A percentile compares a stretch with the other conserved stretches of the same genome.
Evolutionary conservation across 2,113 vertebrate species (phyloP).

Genomic region (Chaenocephalus aceratus): DNA sequence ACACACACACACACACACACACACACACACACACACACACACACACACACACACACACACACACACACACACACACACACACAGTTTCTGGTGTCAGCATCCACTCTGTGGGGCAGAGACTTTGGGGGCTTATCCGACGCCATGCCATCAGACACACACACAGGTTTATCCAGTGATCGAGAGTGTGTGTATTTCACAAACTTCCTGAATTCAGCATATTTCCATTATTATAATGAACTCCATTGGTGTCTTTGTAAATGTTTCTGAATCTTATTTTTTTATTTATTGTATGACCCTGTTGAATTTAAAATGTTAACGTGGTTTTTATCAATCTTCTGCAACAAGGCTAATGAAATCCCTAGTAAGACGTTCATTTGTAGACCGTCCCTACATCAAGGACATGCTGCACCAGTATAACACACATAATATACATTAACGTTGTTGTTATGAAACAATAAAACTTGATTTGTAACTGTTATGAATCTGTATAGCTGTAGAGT

Average conservation of each 20-base stretch:
- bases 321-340: not conserved
- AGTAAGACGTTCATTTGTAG: not conserved
- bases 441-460: no score
- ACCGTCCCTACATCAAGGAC: not conserved
- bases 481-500: no score
- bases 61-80: constrained; percentile 30
- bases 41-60: constrained; percentile 25
- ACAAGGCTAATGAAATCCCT: not conserved
- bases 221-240: not conserved
- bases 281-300: not conserved
- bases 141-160: constrained; percentile 6
- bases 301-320: not conserved
- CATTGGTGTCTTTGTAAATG: not conserved
- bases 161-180: not conserved
- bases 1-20: constrained; percentile 17
- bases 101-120: not conserved
- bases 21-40: constrained; percentile 19
- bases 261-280: not conserved
- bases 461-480: no score
- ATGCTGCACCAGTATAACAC: not conserved
- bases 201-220: not conserved
- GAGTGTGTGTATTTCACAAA: not conserved
- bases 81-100: constrained; percentile 53
- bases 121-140: constrained; percentile 7
- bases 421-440: not conserved